phyloP scores from a whole-genome alignment of 2,888 invertebrate genomes.

The Ashinkailepas kermadecensis region DNA sequence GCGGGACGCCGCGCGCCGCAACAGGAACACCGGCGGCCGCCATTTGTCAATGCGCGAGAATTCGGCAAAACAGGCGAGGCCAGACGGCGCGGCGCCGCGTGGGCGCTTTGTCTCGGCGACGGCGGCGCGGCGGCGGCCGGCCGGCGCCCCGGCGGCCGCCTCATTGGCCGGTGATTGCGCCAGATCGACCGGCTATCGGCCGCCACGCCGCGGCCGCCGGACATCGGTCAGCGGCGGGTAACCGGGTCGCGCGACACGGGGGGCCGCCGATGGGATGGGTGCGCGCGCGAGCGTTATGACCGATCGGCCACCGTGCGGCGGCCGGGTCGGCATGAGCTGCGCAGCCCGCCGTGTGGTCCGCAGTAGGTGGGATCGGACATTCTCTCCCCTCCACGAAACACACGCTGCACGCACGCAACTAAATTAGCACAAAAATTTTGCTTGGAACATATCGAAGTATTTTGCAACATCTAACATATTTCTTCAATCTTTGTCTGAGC shows the following conservation, averaged over 20 bases:
- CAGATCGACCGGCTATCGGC: neutral
- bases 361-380: no score
- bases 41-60: slow-evolving; percentile 6
- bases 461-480: no score
- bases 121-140: neutral
- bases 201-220: neutral
- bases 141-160: slow-evolving; percentile 6
- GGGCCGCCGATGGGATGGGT: no score
- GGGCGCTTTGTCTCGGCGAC: neutral
- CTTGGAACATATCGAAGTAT: no score
- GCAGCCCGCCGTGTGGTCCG: no score
- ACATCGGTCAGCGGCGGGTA: neutral
- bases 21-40: neutral
- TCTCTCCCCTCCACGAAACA: no score
- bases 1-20: neutral
- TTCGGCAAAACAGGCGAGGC: neutral
- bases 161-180: slow-evolving; percentile 1
- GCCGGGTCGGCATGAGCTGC: no score
- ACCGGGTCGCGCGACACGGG: neutral
- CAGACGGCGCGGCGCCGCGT: slow-evolving; percentile 17
- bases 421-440: no score
- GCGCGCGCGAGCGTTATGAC: no score
- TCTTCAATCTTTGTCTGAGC: no score
- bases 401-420: no score
- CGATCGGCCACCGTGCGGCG: no score